These are phyloP conservation scores for Trematomus loennbergii DNA, from an alignment of 2,113 vertebrate species.

Conservation along the genomic window DNA sequence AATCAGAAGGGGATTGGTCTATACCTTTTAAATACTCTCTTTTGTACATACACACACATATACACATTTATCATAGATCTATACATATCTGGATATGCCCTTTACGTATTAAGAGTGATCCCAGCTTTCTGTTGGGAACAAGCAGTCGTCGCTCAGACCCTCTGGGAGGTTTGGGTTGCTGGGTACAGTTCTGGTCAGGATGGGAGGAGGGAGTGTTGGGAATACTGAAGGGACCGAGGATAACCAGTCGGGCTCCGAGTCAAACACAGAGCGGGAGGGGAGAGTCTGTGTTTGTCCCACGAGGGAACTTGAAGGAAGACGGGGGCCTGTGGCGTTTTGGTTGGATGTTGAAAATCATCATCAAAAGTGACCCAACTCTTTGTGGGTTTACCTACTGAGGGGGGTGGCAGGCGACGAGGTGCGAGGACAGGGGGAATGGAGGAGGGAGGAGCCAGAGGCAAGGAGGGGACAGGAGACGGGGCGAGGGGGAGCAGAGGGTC, in stretches of 20 bases:
- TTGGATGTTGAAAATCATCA: constrained; percentile 67
- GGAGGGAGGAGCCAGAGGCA: constrained; percentile 63
- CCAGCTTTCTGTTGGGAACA: constrained; percentile 88
- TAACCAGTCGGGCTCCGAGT: constrained; percentile 82
- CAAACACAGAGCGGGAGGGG: constrained; percentile 69
- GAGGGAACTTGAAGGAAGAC: constrained; percentile 18
- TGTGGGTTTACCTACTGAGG: constrained; percentile 58
- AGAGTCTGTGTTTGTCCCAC: constrained; percentile 62
- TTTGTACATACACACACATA: constrained; percentile 78
- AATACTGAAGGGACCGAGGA: constrained; percentile 76
- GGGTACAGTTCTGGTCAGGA: constrained; percentile 82
- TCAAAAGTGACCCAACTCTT: constrained; percentile 93
- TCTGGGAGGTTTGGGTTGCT: constrained; percentile 67
- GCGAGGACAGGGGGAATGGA: constrained; percentile 53
- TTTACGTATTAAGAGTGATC: constrained; percentile 39
- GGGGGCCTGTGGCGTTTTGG: constrained; percentile 43
- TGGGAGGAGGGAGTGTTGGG: constrained; percentile 84
- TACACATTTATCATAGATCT: constrained; percentile 72
- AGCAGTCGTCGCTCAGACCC: constrained; percentile 65
- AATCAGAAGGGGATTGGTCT: constrained; percentile 50
- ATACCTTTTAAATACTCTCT: constrained; percentile 74
- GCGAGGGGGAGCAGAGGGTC: constrained; percentile 25
- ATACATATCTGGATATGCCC: constrained; percentile 72
- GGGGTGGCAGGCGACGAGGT: constrained; percentile 59
- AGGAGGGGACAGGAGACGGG: constrained; percentile 24